Evolutionary conservation across 1,140 invertebrate genomes (phyloP).

Genomic region (Hirudo medicinalis): DNA sequence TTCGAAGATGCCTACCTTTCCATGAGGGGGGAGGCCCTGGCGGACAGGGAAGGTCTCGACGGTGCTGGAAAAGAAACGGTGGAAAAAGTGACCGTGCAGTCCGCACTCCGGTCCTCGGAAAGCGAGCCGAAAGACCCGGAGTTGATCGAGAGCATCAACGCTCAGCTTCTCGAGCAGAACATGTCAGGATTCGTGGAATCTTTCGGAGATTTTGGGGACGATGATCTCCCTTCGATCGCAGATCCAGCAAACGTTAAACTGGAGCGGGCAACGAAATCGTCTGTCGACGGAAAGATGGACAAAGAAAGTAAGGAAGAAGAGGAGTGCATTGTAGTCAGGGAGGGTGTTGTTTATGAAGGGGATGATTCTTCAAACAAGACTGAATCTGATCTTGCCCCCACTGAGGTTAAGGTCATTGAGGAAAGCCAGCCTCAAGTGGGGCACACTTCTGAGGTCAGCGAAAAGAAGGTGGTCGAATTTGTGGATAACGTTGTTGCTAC

Average conservation of each 20-base stretch:
- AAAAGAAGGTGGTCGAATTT: not conserved
- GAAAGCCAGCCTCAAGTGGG: not conserved
- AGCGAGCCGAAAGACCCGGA: no score
- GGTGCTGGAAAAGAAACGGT: not conserved
- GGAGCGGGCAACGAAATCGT: not conserved
- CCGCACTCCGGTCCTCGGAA: no score
- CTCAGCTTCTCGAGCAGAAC: no score
- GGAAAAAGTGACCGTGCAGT: no score
- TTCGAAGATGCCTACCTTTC: constrained; percentile 6
- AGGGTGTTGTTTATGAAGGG: not conserved
- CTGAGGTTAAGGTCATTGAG: not conserved
- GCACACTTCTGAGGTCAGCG: not conserved
- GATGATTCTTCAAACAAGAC: not conserved
- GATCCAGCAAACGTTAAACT: not conserved
- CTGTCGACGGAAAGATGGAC: not conserved
- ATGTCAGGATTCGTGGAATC: no score
- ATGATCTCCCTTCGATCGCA: not conserved
- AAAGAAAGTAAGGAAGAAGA: not conserved
- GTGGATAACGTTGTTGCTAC: not conserved
- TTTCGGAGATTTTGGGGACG: not conserved
- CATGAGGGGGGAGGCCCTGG: not conserved
- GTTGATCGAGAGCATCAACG: no score
- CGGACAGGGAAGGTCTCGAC: not conserved
- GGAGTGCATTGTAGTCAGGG: not conserved
- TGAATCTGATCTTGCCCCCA: no score